phyloP scores from a whole-genome alignment of 2,888 invertebrate species.

The Sinopyrophorus schimmeli region DNA sequence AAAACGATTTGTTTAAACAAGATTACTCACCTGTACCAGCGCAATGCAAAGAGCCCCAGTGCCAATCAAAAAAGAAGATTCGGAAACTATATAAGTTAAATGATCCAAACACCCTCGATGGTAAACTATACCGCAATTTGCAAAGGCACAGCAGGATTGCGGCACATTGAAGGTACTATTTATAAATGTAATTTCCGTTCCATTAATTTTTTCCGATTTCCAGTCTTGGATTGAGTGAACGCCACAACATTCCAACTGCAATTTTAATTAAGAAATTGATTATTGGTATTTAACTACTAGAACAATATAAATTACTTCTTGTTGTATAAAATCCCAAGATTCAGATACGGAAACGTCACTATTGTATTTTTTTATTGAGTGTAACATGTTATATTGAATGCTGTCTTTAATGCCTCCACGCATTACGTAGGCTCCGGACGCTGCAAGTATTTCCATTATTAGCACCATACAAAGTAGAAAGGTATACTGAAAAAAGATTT shows the following conservation, averaged over 20 bases:
- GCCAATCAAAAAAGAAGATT: slow-evolving; percentile 71
- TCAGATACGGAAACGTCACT: slow-evolving; percentile 47
- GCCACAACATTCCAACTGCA: slow-evolving; percentile 54
- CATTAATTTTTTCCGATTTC: slow-evolving; percentile 31
- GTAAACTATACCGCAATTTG: slow-evolving; percentile 36
- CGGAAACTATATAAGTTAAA: slow-evolving; percentile 65
- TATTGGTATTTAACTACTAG: neutral
- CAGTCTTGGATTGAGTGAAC: slow-evolving; percentile 48
- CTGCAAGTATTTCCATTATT: slow-evolving; percentile 63
- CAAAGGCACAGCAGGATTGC: slow-evolving; percentile 23
- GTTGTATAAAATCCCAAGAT: slow-evolving; percentile 64
- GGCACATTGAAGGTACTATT: slow-evolving; percentile 17
- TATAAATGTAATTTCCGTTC: slow-evolving; percentile 14
- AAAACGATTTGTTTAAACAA: no score
- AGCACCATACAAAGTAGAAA: slow-evolving; percentile 60
- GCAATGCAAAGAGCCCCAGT: slow-evolving; percentile 78
- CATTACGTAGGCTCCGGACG: slow-evolving; percentile 60
- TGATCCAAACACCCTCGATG: slow-evolving; percentile 63
- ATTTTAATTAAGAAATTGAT: no score
- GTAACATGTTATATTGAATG: slow-evolving; percentile 56
- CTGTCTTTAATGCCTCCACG: slow-evolving; percentile 52
- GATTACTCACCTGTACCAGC: slow-evolving; percentile 68
- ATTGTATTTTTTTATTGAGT: slow-evolving; percentile 56
- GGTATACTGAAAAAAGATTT: slow-evolving; percentile 56
- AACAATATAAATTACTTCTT: slow-evolving; percentile 59